Evolutionary conservation across 1,140 invertebrate species (phyloP), one percentile per base, ranked within the genome.

Genomic region (Drosophila virilis): DNA sequence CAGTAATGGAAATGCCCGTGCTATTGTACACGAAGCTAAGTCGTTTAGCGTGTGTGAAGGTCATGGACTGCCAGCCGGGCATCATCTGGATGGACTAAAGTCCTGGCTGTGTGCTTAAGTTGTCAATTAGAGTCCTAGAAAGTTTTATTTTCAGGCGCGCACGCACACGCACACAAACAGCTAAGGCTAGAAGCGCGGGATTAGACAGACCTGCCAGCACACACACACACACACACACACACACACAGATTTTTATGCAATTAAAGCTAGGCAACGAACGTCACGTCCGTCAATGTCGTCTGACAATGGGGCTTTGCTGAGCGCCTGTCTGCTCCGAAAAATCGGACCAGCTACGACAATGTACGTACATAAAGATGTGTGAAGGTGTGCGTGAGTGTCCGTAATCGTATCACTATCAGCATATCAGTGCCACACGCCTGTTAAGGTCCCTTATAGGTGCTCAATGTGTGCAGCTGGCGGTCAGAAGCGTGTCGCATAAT

Each of bases 401-500:
- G 38, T n/a, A 6, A 1, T 0, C 6, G 38, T 42, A 7, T 13
- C 6, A 7, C 12, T 28, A 28, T 28, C 4, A 28, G 22, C 42
- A 45, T 45, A 45, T 45, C 46, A 48, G 13, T 45, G 43, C 6
- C 22, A 48, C 22, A 28, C 2, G 46, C 46, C 45, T 28, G 17
- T 12, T 48, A 9, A n/a, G 8, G 32, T 13, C 32, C n/a, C n/a
- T n/a, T 32, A 35, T 35, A 52, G 28, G 48, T 51, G n/a, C 28
- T n/a, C 1, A 12, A n/a, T 33, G 12, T 22, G 28, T 12, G 15
- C 45, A 50, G 48, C 48, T 12, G 17, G 17, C 9, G 38, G 55
- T 42, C 22, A 10, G 8, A 9, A 51, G 17, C 40, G 46, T n/a
- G 64, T 45, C 66, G 40, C 72, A 51, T 75, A 72, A 80, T 75